Evolutionary conservation across 2,888 invertebrate genomes (phyloP), one percentile per base, ranked within the genome.

Genomic region (Thecocarcelia acutangulata): DNA sequence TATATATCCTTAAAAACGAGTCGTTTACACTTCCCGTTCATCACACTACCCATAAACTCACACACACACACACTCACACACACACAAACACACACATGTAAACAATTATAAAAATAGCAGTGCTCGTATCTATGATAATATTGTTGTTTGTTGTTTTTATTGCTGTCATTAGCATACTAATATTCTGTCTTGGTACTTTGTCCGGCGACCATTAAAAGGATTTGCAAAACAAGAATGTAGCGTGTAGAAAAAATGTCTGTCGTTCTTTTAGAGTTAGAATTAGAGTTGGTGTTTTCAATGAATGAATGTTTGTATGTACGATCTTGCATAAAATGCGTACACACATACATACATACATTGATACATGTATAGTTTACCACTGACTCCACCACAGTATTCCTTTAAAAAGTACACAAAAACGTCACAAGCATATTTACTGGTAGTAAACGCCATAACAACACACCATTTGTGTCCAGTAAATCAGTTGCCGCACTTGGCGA

Each of bases 401-500:
- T 82, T 82, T 82, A 82, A 82, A 83, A 80, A 83, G 76, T 82
- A 84, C 84, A 84, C 84, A 83, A 83, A 79, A 83, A 83, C 83
- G 79, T 80, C 83, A 84, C 85, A 81, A 86, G 81, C 85, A 89
- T 86, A 86, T 89, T 88, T 85, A 88, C 87, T 87, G 87, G 87
- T 86, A 89, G 87, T 84, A 89, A 87, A 85, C 87, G 87, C 85
- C 82, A 82, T 70, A 87, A 87, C 83, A 87, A 86, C 85, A 87
- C 87, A 86, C 87, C 87, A 85, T 87, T 87, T 85, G 89, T 87
- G 78, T 82, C 82, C 82, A 82, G 82, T 66, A 82, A 75, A 82
- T 82, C 82, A 84, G 86, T 86, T 84, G 89, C 87, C 83, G 88
- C 86, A 87, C 88, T 88, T 83, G 88, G 86, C 87, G 88, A 88